phyloP scores from a whole-genome alignment of 2,797 vertebrate species.

The Apogon talboti region DNA sequence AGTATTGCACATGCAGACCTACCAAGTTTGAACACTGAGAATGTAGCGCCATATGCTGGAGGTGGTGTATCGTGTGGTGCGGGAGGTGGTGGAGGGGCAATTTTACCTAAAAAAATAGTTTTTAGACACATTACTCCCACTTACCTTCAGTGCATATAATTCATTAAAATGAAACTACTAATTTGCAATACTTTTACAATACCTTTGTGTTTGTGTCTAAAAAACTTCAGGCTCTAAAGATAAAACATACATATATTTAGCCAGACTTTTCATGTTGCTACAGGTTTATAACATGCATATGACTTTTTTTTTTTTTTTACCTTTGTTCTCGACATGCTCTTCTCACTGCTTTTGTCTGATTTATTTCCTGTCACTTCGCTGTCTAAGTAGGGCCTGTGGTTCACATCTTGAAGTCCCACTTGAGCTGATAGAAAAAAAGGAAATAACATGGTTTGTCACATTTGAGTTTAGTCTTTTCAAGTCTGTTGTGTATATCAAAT shows the following conservation, averaged over 20 bases:
- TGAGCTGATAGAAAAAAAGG: conserved; percentile 36
- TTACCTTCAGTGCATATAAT: not conserved
- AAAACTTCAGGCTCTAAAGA: conserved; percentile 80
- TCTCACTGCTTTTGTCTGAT: conserved; percentile 60
- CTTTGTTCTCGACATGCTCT: conserved; percentile 69
- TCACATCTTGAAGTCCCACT: conserved; percentile 25
- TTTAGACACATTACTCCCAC: conserved; percentile 1
- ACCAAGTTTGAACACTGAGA: conserved; percentile 77
- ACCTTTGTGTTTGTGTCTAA: conserved; percentile 76
- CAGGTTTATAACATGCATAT: accelerated
- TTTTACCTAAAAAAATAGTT: conserved; percentile 66
- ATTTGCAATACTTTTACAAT: conserved; percentile 51
- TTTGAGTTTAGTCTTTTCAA: not conserved
- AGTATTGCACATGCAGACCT: conserved; percentile 8
- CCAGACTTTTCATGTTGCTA: not conserved
- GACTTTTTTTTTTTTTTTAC: conserved; percentile 51
- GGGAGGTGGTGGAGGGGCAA: conserved; percentile 32
- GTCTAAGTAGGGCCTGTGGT: conserved; percentile 22
- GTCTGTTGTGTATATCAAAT: no score
- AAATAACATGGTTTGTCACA: not conserved
- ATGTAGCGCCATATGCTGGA: conserved; percentile 22
- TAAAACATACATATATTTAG: conserved; percentile 5
- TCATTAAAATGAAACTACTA: not conserved
- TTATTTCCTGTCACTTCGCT: conserved; percentile 43
- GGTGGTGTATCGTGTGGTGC: conserved; percentile 41